Percentiles rank a stretch among this genome's conserved stretches.
These are phyloP conservation scores for Anthoscopus minutus DNA, from an alignment of 2,113 vertebrate genomes.

Conservation along the genomic window DNA sequence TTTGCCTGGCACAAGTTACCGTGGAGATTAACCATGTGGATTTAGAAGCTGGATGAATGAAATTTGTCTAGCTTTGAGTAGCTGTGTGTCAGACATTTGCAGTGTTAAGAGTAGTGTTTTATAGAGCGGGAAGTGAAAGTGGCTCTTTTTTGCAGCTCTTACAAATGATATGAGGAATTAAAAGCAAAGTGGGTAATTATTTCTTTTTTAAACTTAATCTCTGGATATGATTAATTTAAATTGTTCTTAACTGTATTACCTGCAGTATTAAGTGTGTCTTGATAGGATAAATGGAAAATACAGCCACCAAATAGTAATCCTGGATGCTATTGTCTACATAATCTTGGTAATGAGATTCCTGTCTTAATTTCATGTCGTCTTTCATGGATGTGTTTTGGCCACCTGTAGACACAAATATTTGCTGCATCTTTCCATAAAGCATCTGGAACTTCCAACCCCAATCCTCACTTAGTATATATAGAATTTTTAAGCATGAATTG, in stretches of 20 bases:
- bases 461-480: not conserved
- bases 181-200: not conserved
- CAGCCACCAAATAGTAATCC: not conserved
- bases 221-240: not conserved
- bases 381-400: not conserved
- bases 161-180: not conserved
- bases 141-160: not conserved
- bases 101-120: not conserved
- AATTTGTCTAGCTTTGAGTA: not conserved
- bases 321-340: not conserved
- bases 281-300: not conserved
- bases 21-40: not conserved
- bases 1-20: not conserved
- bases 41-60: not conserved
- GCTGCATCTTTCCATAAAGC: not conserved
- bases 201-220: not conserved
- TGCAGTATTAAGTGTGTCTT: not conserved
- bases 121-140: not conserved
- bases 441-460: not conserved
- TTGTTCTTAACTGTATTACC: constrained; percentile 13
- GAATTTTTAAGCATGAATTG: not conserved
- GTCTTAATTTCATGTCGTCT: not conserved
- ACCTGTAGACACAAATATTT: not conserved
- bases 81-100: not conserved
- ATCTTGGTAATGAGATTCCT: constrained; percentile 6